Percentiles rank a stretch among this genome's conserved stretches.
Evolutionary conservation across 2,797 vertebrate species (phyloP).

Genomic region (Euthynnus affinis): DNA sequence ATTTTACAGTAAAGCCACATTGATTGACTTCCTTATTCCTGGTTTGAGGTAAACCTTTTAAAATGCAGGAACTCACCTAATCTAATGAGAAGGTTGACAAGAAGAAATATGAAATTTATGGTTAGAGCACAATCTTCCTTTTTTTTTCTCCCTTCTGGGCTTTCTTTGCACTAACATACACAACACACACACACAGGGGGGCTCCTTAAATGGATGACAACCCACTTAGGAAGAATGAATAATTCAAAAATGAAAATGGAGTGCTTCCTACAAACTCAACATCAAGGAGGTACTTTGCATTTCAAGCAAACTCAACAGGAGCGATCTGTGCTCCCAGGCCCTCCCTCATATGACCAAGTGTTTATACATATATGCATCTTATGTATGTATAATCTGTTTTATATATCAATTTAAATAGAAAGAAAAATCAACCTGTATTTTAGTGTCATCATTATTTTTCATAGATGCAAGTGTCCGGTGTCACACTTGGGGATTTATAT

Average conservation of each 20-base stretch:
- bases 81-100: background rate
- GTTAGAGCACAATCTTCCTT: background rate
- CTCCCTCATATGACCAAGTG: constrained; percentile 7
- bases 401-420: constrained; percentile 22
- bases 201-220: constrained; percentile 46
- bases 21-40: background rate
- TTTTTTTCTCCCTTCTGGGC: background rate
- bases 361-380: constrained; percentile 42
- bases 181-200: constrained; percentile 9
- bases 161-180: constrained; percentile 44
- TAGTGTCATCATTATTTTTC: background rate
- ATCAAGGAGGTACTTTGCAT: constrained; percentile 59
- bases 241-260: constrained; percentile 65
- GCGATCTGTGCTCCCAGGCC: constrained; percentile 1
- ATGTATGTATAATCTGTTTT: constrained; percentile 42
- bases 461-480: constrained; percentile 10
- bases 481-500: constrained; percentile 27
- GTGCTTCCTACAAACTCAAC: constrained; percentile 39
- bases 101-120: constrained; percentile 1
- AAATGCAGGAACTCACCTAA: background rate
- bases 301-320: constrained; percentile 43
- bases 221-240: constrained; percentile 65
- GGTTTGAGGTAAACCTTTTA: background rate
- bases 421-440: constrained; percentile 21
- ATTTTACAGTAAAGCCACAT: background rate